Conservation (phyloP, 1,140 invertebrate genomes). For the Nasonia giraulti region DNA sequence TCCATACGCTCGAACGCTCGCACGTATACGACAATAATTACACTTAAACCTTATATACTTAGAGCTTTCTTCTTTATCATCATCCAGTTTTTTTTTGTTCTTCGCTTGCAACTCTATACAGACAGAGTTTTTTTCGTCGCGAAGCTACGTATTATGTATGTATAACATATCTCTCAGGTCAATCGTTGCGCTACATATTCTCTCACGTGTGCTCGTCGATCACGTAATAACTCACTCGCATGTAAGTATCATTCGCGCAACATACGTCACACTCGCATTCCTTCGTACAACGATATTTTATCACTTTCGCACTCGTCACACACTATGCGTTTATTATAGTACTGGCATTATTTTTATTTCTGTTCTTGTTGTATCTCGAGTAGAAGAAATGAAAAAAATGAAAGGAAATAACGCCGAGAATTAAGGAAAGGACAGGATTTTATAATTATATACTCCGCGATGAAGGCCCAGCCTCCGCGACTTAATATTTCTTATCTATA, state of each 20-base stretch:
- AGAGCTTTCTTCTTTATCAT: constrained; percentile 3
- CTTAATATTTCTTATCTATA: constrained; percentile 36
- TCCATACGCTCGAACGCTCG: constrained; percentile 22
- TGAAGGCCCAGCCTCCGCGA: constrained; percentile 63
- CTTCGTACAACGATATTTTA: constrained; percentile 30
- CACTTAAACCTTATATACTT: constrained; percentile 43
- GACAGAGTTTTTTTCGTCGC: neutral
- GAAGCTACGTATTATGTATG: neutral
- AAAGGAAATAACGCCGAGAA: neutral
- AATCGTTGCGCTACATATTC: neutral
- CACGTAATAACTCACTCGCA: neutral
- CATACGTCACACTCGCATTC: neutral
- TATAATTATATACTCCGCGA: neutral
- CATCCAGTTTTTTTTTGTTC: neutral
- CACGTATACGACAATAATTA: constrained; percentile 46
- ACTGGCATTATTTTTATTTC: neutral
- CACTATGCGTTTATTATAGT: constrained; percentile 22
- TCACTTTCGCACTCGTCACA: constrained; percentile 9
- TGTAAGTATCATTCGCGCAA: neutral
- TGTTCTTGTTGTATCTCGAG: neutral
- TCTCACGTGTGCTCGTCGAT: neutral
- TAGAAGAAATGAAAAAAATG: constrained; percentile 13
- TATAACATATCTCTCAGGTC: constrained; percentile 4
- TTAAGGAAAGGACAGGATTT: neutral
- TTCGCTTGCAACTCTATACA: neutral